Evolutionary conservation across 2,113 vertebrate genomes (phyloP).

Genomic region (Oxyruncus cristatus): DNA sequence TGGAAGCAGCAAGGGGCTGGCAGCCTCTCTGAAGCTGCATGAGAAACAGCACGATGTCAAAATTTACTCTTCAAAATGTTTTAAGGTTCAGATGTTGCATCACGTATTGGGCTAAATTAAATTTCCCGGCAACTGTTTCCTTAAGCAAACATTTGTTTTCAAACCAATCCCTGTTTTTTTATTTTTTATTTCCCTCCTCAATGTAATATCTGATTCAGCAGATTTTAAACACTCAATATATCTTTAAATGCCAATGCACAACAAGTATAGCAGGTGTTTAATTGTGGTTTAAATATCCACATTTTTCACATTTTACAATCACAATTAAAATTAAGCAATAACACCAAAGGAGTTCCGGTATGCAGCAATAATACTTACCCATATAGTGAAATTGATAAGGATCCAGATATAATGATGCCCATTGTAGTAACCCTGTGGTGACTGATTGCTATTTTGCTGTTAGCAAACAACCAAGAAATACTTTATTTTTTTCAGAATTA

Average conservation of each 20-base stretch:
- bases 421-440: slow-evolving; percentile 90
- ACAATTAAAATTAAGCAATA: slow-evolving; percentile 90
- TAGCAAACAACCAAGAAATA: slow-evolving; percentile 90
- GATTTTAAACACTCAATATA: slow-evolving; percentile 85
- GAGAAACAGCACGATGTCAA: not conserved
- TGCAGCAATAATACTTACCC: slow-evolving; percentile 83
- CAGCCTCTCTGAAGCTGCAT: slow-evolving; percentile 39
- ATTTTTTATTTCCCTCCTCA: slow-evolving; percentile 45
- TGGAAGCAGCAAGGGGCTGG: slow-evolving; percentile 59
- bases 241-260: slow-evolving; percentile 84
- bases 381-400: slow-evolving; percentile 89
- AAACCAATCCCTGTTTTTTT: slow-evolving; percentile 47
- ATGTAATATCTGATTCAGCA: slow-evolving; percentile 83
- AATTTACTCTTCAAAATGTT: slow-evolving; percentile 41
- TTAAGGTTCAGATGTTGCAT: slow-evolving; percentile 49
- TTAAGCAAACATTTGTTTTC: slow-evolving; percentile 67
- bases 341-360: slow-evolving; percentile 85
- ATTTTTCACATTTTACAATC: slow-evolving; percentile 88
- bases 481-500: slow-evolving; percentile 93
- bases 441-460: slow-evolving; percentile 88
- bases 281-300: slow-evolving; percentile 87
- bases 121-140: slow-evolving; percentile 68
- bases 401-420: slow-evolving; percentile 84
- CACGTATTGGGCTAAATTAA: slow-evolving; percentile 62
- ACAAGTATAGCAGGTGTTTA: slow-evolving; percentile 88